Percentiles rank a stretch among this genome's conserved stretches.
These are phyloP conservation scores for Istiophorus platypterus DNA, from an alignment of 2,113 vertebrate species.

Conservation along the genomic window DNA sequence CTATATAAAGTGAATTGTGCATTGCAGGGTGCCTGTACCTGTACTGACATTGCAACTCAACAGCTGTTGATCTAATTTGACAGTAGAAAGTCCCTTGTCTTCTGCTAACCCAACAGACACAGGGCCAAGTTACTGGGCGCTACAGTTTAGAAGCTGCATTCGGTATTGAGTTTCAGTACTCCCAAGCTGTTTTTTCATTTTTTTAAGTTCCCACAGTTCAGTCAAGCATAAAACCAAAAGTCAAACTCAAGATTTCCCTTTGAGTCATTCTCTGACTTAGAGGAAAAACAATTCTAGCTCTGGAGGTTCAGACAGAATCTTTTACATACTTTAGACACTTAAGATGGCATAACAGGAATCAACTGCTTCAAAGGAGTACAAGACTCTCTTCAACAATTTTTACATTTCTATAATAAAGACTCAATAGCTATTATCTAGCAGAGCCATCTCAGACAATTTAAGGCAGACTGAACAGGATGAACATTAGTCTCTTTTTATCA, in stretches of 20 bases:
- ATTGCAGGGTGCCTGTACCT: slow-evolving; percentile 6
- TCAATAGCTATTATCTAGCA: background rate
- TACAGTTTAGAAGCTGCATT: slow-evolving; percentile 16
- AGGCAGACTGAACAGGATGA: background rate
- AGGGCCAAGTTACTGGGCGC: slow-evolving; percentile 20
- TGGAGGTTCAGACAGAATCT: background rate
- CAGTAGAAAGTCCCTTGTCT: slow-evolving; percentile 51
- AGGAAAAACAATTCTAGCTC: slow-evolving; percentile 1
- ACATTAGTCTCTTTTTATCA: background rate
- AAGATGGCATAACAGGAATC: background rate
- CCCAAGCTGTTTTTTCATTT: background rate
- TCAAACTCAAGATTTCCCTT: slow-evolving; percentile 48
- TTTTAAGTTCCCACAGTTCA: slow-evolving; percentile 34
- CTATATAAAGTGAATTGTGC: slow-evolving; percentile 17
- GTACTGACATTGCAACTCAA: slow-evolving; percentile 11
- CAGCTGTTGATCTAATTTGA: slow-evolving; percentile 48
- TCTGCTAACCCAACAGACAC: background rate
- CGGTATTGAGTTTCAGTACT: slow-evolving; percentile 47
- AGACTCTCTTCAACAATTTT: background rate
- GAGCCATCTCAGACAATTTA: background rate
- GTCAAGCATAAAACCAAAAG: slow-evolving; percentile 43
- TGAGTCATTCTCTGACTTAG: slow-evolving; percentile 43
- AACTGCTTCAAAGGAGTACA: background rate
- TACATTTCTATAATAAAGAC: slow-evolving; percentile 1
- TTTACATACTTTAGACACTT: background rate